Evolutionary conservation across 1,140 invertebrate species (phyloP), one percentile per base, ranked within the genome.

Genomic region (Listronotus oregonensis): DNA sequence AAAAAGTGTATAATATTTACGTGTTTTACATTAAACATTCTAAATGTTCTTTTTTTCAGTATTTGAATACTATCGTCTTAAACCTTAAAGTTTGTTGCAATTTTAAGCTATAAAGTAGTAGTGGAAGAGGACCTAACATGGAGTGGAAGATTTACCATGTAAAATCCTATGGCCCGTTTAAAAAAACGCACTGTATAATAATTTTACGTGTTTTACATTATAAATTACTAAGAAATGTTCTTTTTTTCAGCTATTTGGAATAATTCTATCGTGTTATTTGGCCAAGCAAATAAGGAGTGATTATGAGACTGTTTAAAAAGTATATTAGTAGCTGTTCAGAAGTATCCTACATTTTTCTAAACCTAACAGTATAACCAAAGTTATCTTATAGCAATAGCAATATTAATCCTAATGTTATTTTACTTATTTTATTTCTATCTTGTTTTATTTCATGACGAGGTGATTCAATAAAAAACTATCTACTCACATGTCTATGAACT

Each of bases 221-320:
- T 9, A 17, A 9, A 47, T 10, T 54, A 3, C 8, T 49, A n/a
- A 49, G n/a, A 17, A 49, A 10, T 10, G 15, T 49, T n/a, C 67
- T 63, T 49, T 61, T 64, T 74, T 73, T 68, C 59, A 75, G 73
- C 54, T 75, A 3, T 63, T 75, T 49, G 73, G 72, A 49, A 75
- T 75, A 43, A 63, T 74, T 14, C 69, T 75, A 34, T 67, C 73
- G 5, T 75, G 73, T 50, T 67, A 72, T 44, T 63, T 75, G 44
- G 59, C 73, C 9, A 75, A 71, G 57, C 72, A 74, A 56, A 73
- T 75, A 7, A 73, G 66, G 34, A 72, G 70, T 47, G 73, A 73
- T 27, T 75, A 75, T 51, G 72, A 73, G 50, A 73, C 71, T n/a
- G 71, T 73, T 39, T 73, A 71, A 71, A 64, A 40, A 37, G 8